Evolutionary conservation across 2,113 vertebrate genomes (phyloP), one percentile per base, ranked within the genome.

Genomic region (Trematomus loennbergii): DNA sequence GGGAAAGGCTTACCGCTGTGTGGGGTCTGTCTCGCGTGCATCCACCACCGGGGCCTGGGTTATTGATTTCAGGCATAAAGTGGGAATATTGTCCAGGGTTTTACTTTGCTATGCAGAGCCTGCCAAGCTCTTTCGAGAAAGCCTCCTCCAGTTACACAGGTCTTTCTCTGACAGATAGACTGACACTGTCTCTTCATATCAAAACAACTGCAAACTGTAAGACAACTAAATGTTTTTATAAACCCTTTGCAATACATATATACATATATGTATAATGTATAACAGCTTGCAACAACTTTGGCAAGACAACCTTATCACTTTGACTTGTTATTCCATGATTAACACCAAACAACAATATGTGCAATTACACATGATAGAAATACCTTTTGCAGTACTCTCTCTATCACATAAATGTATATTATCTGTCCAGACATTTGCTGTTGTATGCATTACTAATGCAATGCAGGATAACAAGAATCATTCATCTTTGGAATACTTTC

Each of bases 11-110:
- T 65, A 65, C 17, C 72, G 36, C 85, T 87, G 90, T 91, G 92
- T 89, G 91, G 89, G 92, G 89, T 92, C 89, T 73, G 29, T 64
- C 65, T 90, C 22, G 36, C 54, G 53, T 89, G 85, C 46, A 5
- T 82, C 77, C 80, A 70, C 49, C 62, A 60, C 49, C 5, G 45
- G 66, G 57, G 64, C 71, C 74, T 84, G 83, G 72, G 64, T 87
- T 88, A 90, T 85, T 88, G 88, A 89, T 89, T 87, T 82, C 81
- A 89, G 76, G 22, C 83, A 78, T 60, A 74, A 83, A 81, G 69
- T 72, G 63, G 20, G 43, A 92, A 89, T 89, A 88, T 81, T 82
- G 81, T 83, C 72, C 80, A 87, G 68, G 64, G 67, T 85, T 86
- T 84, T 70, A 43, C 54, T 87, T 81, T 76, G 68, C 72, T 87